Conservation (phyloP, 2,797 vertebrate genomes). For the Salarias fasciatus region DNA sequence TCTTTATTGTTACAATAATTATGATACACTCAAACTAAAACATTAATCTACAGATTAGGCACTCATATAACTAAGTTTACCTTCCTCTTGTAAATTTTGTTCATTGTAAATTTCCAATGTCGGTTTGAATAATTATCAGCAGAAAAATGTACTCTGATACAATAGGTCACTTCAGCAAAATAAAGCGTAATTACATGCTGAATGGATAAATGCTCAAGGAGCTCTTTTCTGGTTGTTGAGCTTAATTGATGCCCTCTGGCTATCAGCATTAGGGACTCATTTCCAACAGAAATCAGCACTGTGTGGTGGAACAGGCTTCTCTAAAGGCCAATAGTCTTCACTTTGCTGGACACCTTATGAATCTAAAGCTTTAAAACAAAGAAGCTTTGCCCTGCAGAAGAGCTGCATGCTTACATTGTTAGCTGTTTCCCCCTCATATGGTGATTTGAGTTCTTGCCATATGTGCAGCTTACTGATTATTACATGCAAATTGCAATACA, state of each 20-base stretch:
- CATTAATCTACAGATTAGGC: too few species aligned
- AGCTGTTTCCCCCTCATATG: neutral
- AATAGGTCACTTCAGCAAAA: slow-evolving; percentile 54
- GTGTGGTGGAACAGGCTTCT: slow-evolving; percentile 38
- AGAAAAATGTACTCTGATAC: slow-evolving; percentile 44
- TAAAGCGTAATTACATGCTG: slow-evolving; percentile 61
- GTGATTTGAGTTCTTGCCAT: slow-evolving; percentile 17
- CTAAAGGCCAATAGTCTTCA: slow-evolving; percentile 33
- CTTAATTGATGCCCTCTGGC: slow-evolving; percentile 66
- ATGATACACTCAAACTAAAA: too few species aligned
- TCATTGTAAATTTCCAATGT: slow-evolving; percentile 15
- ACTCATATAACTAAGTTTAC: too few species aligned
- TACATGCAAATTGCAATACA: slow-evolving; percentile 7
- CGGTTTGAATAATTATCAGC: slow-evolving; percentile 36
- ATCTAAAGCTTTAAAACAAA: slow-evolving; percentile 23
- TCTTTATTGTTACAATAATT: too few species aligned
- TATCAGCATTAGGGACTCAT: slow-evolving; percentile 44
- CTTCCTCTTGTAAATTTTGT: neutral
- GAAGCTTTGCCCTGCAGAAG: slow-evolving; percentile 19
- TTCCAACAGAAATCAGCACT: slow-evolving; percentile 45
- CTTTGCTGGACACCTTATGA: too few species aligned
- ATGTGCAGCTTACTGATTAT: slow-evolving; percentile 18
- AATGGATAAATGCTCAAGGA: slow-evolving; percentile 54
- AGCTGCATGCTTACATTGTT: slow-evolving; percentile 35
- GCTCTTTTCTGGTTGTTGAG: slow-evolving; percentile 59